Evolutionary conservation across 2,113 vertebrate species (phyloP).

Genomic region (Arvicanthis niloticus): DNA sequence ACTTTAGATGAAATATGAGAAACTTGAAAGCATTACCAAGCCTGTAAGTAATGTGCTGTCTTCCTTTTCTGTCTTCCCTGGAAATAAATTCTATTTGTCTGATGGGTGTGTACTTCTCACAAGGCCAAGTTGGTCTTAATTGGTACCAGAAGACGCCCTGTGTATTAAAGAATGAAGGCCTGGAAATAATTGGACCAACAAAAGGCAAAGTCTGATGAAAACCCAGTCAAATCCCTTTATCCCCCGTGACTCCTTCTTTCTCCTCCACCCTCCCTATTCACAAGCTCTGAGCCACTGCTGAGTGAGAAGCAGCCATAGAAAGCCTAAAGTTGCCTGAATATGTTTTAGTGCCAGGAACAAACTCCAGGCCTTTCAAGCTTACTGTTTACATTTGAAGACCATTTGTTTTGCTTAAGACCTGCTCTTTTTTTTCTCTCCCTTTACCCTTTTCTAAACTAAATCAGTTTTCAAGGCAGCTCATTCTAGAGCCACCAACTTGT

Average conservation of each 20-base stretch:
- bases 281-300: background rate
- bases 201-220: constrained; percentile 8
- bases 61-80: background rate
- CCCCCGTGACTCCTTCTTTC: background rate
- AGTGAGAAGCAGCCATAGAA: background rate
- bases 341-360: too few relatives aligned
- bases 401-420: background rate
- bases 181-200: background rate
- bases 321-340: too few relatives aligned
- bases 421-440: constrained; percentile 22
- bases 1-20: background rate
- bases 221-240: background rate
- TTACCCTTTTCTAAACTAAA: constrained; percentile 35
- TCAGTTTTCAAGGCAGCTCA: constrained; percentile 16
- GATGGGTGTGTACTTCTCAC: background rate
- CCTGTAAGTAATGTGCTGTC: background rate
- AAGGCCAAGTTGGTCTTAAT: background rate
- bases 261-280: background rate
- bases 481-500: background rate
- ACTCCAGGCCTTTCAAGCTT: too few relatives aligned
- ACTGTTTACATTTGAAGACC: too few relatives aligned
- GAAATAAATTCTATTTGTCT: constrained; percentile 5
- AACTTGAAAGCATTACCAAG: background rate
- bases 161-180: background rate
- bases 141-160: background rate